Conservation (phyloP, 2,113 vertebrate species). For the Oplegnathus fasciatus region DNA sequence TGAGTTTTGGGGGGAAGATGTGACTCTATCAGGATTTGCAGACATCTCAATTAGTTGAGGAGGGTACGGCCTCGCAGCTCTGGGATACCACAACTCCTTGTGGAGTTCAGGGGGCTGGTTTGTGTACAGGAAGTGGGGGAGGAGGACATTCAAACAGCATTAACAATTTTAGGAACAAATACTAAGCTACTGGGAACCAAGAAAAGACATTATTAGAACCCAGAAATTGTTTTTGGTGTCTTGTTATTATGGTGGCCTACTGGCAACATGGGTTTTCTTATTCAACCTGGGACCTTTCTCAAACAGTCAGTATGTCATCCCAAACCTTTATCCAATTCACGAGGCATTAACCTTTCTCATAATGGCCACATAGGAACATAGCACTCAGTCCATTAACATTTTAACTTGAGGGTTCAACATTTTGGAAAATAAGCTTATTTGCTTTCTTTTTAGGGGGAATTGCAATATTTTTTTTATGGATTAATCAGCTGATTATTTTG, state of each 20-base stretch:
- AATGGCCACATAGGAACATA: not conserved
- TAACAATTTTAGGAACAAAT: slow-evolving; percentile 10
- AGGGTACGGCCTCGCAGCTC: slow-evolving; percentile 23
- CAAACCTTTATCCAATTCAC: not conserved
- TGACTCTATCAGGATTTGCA: slow-evolving; percentile 59
- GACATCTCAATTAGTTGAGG: slow-evolving; percentile 60
- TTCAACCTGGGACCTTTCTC: too few species aligned
- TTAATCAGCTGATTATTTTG: too few species aligned
- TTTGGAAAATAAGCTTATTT: not conserved
- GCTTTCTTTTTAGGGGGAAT: too few species aligned
- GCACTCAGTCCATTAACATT: not conserved
- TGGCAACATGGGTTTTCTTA: not conserved
- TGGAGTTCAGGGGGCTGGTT: slow-evolving; percentile 30
- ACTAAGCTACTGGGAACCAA: not conserved
- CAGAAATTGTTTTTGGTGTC: not conserved
- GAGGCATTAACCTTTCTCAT: not conserved
- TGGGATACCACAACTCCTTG: slow-evolving; percentile 1
- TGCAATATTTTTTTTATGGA: too few species aligned
- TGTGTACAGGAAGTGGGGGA: not conserved
- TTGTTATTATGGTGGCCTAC: not conserved
- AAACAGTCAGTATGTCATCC: not conserved
- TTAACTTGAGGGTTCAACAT: not conserved
- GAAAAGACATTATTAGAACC: not conserved
- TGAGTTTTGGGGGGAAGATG: slow-evolving; percentile 34
- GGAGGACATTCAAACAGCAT: slow-evolving; percentile 1